Evolutionary conservation across 2,797 vertebrate species (phyloP), one percentile per base, ranked within the genome.

Genomic region (Oreortyx pictus): DNA sequence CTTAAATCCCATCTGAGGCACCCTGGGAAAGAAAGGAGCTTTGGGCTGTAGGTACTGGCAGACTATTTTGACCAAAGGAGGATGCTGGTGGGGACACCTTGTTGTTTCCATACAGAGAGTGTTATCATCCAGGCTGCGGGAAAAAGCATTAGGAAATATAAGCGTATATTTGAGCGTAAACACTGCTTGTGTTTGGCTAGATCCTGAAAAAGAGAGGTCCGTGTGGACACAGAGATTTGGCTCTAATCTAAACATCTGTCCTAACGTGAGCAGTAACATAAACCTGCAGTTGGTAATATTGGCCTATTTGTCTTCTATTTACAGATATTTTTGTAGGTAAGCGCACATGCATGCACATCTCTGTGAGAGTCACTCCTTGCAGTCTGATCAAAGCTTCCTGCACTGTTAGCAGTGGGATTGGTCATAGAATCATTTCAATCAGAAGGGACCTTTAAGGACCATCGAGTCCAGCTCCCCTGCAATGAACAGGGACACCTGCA

Each of bases 131-230:
- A 73, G 66, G 80, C 25, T 44, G 29, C 66, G 46, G 6, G n/a
- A 7, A 52, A 83, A 83, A 17, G 74, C 9, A 9, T 49, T 23
- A 41, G 50, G 46, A 78, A 78, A 31, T 50, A 19, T 62, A 31
- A 50, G 16, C 37, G 8, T 77, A 31, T 27, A 43, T n/a, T 54
- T 79, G 56, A 72, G 59, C 44, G 56, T 92, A 72, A 91, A 86
- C 23, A 14, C 1, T 44, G 18, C 4, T 47, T 37, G 23, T 64
- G 47, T 66, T 71, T 82, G 81, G 12, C 60, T 59, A 59, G 24
- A 14, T 87, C 7, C 64, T 70, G 67, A 59, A 78, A 76, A 29
- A 41, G 29, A 54, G 14, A 12, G 19, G 76, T 23, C n/a, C 23
- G 8, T 17, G 17, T 75, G 66, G 68, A 86, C 39, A 86, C 39